phyloP scores from a whole-genome alignment of 2,888 invertebrate species.

The Drosophila meridiana region DNA sequence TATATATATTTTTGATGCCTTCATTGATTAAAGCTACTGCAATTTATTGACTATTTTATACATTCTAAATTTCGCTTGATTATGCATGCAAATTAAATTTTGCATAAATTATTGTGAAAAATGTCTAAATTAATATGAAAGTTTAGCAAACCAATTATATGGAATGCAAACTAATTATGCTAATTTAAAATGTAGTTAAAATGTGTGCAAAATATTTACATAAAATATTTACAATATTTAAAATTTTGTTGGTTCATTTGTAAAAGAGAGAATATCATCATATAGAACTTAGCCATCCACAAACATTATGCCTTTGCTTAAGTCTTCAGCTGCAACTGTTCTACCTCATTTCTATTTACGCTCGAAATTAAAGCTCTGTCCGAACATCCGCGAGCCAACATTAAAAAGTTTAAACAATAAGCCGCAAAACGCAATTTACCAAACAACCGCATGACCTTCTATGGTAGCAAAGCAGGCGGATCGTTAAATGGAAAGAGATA shows the following conservation, averaged over 20 bases:
- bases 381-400: neutral
- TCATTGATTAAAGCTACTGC: neutral
- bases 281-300: neutral
- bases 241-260: neutral
- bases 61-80: neutral
- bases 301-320: neutral
- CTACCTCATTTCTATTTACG: neutral
- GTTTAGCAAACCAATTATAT: neutral
- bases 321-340: neutral
- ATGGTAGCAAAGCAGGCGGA: constrained; percentile 4
- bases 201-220: neutral
- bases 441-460: constrained; percentile 5
- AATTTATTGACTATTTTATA: neutral
- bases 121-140: neutral
- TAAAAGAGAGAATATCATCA: neutral
- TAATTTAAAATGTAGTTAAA: neutral
- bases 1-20: neutral
- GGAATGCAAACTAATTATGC: constrained; percentile 2
- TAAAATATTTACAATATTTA: neutral
- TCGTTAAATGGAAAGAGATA: constrained; percentile 9
- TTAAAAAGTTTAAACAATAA: constrained; percentile 11
- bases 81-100: constrained; percentile 1
- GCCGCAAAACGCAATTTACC: constrained; percentile 21
- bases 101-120: constrained; percentile 2
- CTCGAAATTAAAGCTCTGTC: neutral